phyloP scores from a whole-genome alignment of 2,888 invertebrate genomes.

The Microplitis manilae region DNA sequence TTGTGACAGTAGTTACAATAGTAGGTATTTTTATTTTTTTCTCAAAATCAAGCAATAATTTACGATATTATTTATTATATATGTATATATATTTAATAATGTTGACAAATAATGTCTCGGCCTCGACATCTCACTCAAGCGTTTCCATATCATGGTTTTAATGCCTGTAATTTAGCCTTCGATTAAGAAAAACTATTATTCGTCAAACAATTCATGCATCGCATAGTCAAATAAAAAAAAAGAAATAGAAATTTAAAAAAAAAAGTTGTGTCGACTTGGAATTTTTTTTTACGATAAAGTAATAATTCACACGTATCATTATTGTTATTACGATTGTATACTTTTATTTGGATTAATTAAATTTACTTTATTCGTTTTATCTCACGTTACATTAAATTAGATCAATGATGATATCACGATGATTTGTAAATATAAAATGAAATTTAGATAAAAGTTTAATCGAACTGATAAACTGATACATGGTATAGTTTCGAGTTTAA shows the following conservation, averaged over 20 bases:
- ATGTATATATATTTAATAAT: not conserved
- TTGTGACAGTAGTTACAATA: slow-evolving; percentile 76
- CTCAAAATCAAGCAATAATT: slow-evolving; percentile 10
- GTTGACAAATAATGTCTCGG: slow-evolving; percentile 13
- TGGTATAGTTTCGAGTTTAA: not conserved
- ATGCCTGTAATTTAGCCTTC: not conserved
- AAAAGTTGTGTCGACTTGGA: not conserved
- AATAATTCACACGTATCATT: not conserved
- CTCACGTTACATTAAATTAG: not conserved
- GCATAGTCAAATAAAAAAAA: not conserved
- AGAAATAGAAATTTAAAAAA: not conserved
- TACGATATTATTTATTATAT: slow-evolving; percentile 11
- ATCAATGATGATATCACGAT: not conserved
- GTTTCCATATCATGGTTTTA: slow-evolving; percentile 20
- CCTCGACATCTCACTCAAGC: slow-evolving; percentile 32
- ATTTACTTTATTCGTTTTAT: not conserved
- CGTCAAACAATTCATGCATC: not conserved
- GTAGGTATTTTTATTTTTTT: slow-evolving; percentile 63
- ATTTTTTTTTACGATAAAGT: not conserved
- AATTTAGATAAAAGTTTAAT: not conserved
- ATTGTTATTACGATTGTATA: not conserved
- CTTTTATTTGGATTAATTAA: not conserved
- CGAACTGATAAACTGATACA: not conserved
- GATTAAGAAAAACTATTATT: slow-evolving; percentile 9
- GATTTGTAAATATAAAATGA: not conserved